Conservation (phyloP, 2,888 invertebrate genomes). For the Blastobasis lacticolella region DNA sequence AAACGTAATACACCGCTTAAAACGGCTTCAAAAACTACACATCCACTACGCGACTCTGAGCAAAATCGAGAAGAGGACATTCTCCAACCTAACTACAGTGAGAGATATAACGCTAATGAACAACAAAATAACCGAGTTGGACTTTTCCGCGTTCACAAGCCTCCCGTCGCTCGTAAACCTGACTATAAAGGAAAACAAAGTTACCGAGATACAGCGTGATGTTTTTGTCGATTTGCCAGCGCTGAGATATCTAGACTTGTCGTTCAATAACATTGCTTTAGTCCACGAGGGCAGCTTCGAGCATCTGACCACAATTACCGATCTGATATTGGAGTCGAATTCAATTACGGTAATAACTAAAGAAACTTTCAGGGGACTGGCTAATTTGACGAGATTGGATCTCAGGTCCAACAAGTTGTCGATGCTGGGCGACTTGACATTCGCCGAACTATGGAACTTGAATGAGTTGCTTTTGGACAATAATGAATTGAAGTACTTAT, state of each 20-base stretch:
- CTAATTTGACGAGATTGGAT: conserved; percentile 82
- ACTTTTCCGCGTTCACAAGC: conserved; percentile 82
- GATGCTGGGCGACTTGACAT: conserved; percentile 85
- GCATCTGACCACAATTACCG: conserved; percentile 81
- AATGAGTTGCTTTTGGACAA: conserved; percentile 81
- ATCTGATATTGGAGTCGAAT: conserved; percentile 86
- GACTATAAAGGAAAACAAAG: conserved; percentile 84
- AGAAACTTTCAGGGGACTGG: conserved; percentile 84
- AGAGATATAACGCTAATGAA: conserved; percentile 80
- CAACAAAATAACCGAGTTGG: conserved; percentile 81
- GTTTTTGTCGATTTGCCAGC: conserved; percentile 84
- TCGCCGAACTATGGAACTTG: conserved; percentile 84
- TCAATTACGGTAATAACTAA: conserved; percentile 82
- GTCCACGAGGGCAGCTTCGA: conserved; percentile 90
- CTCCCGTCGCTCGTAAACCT: conserved; percentile 81
- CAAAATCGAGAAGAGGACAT: conserved; percentile 81
- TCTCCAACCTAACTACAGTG: conserved; percentile 82
- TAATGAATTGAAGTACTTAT: conserved; percentile 81
- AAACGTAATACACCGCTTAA: conserved; percentile 77
- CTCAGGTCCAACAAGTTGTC: conserved; percentile 83
- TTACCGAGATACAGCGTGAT: conserved; percentile 82
- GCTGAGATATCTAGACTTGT: conserved; percentile 84
- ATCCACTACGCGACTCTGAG: conserved; percentile 83
- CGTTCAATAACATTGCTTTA: conserved; percentile 88
- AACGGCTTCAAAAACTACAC: conserved; percentile 78